Base-by-base conservation (phyloP, 2,113 vertebrate species). In the Hirundichthys speculiger region DNA sequence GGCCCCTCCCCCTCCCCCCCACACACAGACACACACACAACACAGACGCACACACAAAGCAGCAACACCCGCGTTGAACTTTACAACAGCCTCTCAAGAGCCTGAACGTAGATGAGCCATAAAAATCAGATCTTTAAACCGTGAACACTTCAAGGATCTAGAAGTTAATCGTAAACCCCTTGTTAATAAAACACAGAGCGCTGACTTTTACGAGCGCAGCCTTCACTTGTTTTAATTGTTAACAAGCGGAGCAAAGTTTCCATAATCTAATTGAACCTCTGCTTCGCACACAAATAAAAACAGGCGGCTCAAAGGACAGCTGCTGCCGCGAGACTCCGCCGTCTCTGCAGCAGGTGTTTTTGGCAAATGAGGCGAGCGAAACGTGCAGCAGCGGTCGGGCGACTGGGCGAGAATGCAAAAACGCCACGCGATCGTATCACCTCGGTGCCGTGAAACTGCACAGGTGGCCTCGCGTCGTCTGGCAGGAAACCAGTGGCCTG, bases 81-180 rank as follows among this genome's bases (percentile, higher is more conserved):
- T 85, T 70, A 80, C 15, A 41, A 78, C 59, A 10, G 39, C 73
- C 5, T 73, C 65, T 72, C 47, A 55, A 68, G 64, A 49, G 72
- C 40, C 18, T 18, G 42, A 50, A 49, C 5, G 46, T 57, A 69
- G 75, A 87, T 71, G 64, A 72, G 38, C 73, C 73, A 83, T 88
- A 88, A 90, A n/a, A 88, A 81, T 30, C 52, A 49, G 72, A 73
- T 76, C 79, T 77, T 41, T 75, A 68, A 82, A 84, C 76, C 50
- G 67, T 63, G 60, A 81, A 72, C 79, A 88, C 83, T 84, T 82
- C 75, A 90, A 86, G 73, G 66, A 2, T 63, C 52, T 52, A 46
- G 13, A 4, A 52, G 80, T 88, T 85, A 87, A 87, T 86, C 71
- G 72, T 64, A 75, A 86, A 89, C 74, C 74, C 15, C 63, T 60